Evolutionary conservation across 92 coral and sea anemone species (phyloP).

Genomic region (Micromussa lordhowensis): DNA sequence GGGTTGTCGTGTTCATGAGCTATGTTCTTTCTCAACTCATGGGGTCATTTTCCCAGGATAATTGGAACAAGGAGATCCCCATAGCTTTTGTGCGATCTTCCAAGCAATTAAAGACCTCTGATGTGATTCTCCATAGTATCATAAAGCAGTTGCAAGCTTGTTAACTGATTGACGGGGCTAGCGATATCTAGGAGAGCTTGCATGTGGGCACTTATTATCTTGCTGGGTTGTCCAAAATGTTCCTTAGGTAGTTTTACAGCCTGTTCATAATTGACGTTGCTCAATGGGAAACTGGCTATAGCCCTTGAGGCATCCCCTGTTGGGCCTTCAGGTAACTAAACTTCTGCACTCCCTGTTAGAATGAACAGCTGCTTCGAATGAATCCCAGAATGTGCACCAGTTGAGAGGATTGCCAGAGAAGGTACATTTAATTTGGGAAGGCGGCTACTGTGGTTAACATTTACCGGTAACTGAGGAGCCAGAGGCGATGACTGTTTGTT

Average conservation of each 20-base stretch:
- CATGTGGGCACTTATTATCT: no score
- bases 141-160: no score
- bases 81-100: slow-evolving; percentile 36
- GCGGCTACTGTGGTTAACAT: slow-evolving; percentile 20
- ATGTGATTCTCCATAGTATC: no score
- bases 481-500: neutral
- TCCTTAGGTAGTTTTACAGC: slow-evolving; percentile 35
- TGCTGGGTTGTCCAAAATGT: no score
- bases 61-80: slow-evolving; percentile 46
- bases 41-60: slow-evolving; percentile 41
- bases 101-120: no score
- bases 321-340: no score
- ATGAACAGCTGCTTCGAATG: slow-evolving; percentile 50
- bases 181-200: no score
- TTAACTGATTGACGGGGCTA: no score
- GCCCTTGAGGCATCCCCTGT: slow-evolving; percentile 55
- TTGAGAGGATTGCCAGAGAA: slow-evolving; percentile 44
- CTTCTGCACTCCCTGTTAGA: no score
- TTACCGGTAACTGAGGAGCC: neutral
- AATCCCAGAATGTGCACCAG: no score
- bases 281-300: slow-evolving; percentile 49
- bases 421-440: slow-evolving; percentile 60
- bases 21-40: no score
- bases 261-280: slow-evolving; percentile 41
- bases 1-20: slow-evolving; percentile 56